phyloP scores from a whole-genome alignment of 2,888 invertebrate species.

The Chaitophorus viminalis region DNA sequence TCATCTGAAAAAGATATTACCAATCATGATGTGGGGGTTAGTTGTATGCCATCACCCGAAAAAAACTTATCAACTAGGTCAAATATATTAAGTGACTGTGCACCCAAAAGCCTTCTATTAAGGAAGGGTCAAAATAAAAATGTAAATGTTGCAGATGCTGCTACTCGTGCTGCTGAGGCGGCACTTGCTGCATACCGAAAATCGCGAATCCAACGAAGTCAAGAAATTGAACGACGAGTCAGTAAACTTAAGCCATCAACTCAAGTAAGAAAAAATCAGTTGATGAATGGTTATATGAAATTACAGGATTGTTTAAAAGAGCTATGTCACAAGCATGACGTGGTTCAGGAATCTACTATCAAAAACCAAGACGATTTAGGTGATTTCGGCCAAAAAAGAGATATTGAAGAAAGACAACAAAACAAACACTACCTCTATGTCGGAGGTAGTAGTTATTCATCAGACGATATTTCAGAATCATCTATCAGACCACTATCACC shows the following conservation, averaged over 20 bases:
- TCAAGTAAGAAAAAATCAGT: neutral
- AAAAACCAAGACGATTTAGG: neutral
- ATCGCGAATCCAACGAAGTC: neutral
- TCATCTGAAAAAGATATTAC: neutral
- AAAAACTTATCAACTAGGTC: neutral
- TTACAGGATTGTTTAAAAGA: conserved; percentile 1
- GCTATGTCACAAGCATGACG: neutral
- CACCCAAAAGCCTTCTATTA: neutral
- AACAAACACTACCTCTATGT: conserved; percentile 2
- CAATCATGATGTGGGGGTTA: neutral
- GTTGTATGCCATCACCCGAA: neutral
- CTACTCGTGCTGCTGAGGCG: conserved; percentile 16
- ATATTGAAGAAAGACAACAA: neutral
- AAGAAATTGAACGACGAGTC: neutral
- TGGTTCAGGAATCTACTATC: neutral
- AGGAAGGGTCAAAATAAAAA: neutral
- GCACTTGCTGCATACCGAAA: conserved; percentile 23
- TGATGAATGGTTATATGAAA: conserved; percentile 1
- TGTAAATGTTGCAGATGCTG: conserved; percentile 22
- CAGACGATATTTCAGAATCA: conserved; percentile 13
- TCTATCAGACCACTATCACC: conserved; percentile 3
- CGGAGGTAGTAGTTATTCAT: conserved; percentile 19
- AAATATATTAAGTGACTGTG: neutral
- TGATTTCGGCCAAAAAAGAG: neutral
- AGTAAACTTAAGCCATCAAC: conserved; percentile 31